These are phyloP conservation scores for Amiota mariae DNA, from an alignment of 2,888 invertebrate genomes.

Conservation along the genomic window DNA sequence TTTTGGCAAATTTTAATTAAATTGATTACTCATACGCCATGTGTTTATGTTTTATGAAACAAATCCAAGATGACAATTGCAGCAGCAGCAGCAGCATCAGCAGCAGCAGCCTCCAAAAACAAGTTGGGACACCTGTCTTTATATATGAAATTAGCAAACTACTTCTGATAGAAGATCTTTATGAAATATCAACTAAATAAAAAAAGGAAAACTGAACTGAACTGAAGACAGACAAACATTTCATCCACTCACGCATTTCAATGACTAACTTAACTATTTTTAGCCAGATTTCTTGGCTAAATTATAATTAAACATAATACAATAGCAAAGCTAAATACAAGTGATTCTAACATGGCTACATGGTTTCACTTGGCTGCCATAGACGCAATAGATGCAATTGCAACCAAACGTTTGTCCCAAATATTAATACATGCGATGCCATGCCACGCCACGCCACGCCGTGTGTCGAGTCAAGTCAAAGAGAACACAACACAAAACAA, in stretches of 20 bases:
- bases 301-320: constrained; percentile 59
- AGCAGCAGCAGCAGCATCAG: background rate
- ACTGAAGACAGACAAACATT: constrained; percentile 26
- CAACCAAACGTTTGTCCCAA: constrained; percentile 8
- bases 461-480: background rate
- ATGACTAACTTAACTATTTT: constrained; percentile 63
- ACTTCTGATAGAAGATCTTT: too few relatives aligned
- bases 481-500: background rate
- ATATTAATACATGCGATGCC: background rate
- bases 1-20: background rate
- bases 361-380: background rate
- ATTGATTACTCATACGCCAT: constrained; percentile 10
- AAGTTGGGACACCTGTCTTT: too few relatives aligned
- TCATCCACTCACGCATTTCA: constrained; percentile 42
- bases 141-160: background rate
- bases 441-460: too few relatives aligned
- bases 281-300: constrained; percentile 54
- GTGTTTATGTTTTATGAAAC: background rate
- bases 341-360: background rate
- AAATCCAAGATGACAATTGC: background rate
- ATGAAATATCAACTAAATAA: too few relatives aligned
- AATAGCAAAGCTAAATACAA: constrained; percentile 29
- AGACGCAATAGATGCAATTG: background rate
- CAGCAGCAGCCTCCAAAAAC: background rate
- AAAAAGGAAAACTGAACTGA: too few relatives aligned